Evolutionary conservation across 2,113 vertebrate genomes (phyloP).

Genomic region (Thinocorus orbignyianus): DNA sequence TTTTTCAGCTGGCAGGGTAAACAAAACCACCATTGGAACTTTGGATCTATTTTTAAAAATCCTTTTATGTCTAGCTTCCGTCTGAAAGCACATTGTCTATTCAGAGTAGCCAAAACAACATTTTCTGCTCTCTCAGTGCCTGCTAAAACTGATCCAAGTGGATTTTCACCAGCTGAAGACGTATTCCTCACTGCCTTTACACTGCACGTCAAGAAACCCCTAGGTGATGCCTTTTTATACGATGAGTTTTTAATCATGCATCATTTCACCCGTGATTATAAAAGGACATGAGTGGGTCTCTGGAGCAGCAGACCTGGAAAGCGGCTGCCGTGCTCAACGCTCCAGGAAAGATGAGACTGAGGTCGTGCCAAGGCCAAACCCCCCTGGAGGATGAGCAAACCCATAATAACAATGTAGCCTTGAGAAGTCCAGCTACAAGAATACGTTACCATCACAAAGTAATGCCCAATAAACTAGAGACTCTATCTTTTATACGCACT

Average conservation of each 20-base stretch:
- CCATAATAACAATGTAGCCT: fast-evolving
- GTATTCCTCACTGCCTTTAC: background rate
- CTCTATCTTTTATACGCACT: fast-evolving
- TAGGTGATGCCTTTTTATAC: background rate
- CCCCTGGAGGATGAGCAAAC: background rate
- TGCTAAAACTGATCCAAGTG: background rate
- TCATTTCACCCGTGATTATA: background rate
- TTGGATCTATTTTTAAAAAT: constrained; percentile 2
- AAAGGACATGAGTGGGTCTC: background rate
- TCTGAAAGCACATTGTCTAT: background rate
- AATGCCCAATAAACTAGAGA: background rate
- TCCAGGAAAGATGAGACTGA: background rate
- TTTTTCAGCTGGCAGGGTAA: background rate
- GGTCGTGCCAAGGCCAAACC: background rate
- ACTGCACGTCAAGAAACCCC: background rate
- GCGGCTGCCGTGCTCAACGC: background rate
- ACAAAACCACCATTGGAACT: background rate
- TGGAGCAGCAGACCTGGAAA: background rate
- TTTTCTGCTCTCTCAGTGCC: background rate
- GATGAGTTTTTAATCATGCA: background rate
- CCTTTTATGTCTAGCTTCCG: constrained; percentile 1
- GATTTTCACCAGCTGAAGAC: background rate
- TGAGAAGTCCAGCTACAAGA: background rate
- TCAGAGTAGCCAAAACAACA: background rate
- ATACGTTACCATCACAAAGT: background rate